Evolutionary conservation across 2,797 vertebrate genomes (phyloP).

Genomic region (Xenentodon cancila): DNA sequence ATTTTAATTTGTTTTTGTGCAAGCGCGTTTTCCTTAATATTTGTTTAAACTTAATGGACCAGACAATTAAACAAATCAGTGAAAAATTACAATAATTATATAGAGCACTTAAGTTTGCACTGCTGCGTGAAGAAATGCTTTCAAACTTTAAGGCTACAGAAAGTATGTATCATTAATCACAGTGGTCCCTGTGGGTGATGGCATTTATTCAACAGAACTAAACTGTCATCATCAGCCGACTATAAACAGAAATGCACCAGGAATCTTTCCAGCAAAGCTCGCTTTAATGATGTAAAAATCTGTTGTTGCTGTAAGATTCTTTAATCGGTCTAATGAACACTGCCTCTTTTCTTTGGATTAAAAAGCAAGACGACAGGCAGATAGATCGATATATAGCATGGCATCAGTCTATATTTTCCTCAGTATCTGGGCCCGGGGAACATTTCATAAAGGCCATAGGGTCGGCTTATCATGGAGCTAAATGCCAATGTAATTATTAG

Average conservation of each 20-base stretch:
- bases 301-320: constrained; percentile 38
- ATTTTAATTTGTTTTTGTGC: too few species aligned
- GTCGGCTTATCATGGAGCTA: constrained; percentile 80
- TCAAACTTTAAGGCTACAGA: constrained; percentile 6
- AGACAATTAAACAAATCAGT: too few species aligned
- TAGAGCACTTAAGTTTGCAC: too few species aligned
- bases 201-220: constrained; percentile 24
- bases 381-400: constrained; percentile 65
- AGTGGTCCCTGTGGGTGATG: constrained; percentile 10
- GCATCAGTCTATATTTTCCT: constrained; percentile 74
- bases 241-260: constrained; percentile 16
- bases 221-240: constrained; percentile 17
- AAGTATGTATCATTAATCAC: constrained; percentile 21
- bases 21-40: too few species aligned
- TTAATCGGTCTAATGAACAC: constrained; percentile 59
- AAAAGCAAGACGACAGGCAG: constrained; percentile 54
- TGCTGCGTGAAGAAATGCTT: not conserved
- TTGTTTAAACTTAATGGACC: too few species aligned
- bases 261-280: constrained; percentile 33
- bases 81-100: too few species aligned
- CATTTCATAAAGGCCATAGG: constrained; percentile 82
- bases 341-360: constrained; percentile 48
- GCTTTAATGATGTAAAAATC: constrained; percentile 30
- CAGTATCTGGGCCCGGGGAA: constrained; percentile 69
- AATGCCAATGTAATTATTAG: constrained; percentile 88